Conservation (phyloP, 2,888 invertebrate genomes). For the Pterostichus niger region DNA sequence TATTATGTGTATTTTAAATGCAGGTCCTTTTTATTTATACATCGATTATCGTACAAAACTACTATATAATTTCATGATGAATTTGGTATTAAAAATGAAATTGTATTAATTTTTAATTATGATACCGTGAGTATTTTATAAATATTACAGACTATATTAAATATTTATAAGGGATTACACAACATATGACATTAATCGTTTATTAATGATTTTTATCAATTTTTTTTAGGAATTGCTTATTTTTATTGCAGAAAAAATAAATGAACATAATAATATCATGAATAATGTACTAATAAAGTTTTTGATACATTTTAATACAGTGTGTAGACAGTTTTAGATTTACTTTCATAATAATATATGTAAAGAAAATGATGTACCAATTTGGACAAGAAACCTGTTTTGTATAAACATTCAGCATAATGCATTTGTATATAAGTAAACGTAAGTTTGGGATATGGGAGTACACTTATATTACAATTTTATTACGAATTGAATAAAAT, state of each 20-base stretch:
- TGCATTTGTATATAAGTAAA: slow-evolving; percentile 67
- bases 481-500: slow-evolving; percentile 66
- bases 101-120: slow-evolving; percentile 58
- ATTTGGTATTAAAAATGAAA: slow-evolving; percentile 55
- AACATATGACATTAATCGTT: slow-evolving; percentile 50
- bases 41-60: slow-evolving; percentile 66
- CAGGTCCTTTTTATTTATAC: slow-evolving; percentile 68
- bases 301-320: slow-evolving; percentile 65
- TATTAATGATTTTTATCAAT: slow-evolving; percentile 59
- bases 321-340: slow-evolving; percentile 60
- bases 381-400: slow-evolving; percentile 55
- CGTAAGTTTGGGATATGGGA: slow-evolving; percentile 66
- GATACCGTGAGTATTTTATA: slow-evolving; percentile 64
- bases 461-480: slow-evolving; percentile 66
- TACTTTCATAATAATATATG: slow-evolving; percentile 52
- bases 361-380: slow-evolving; percentile 53
- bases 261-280: slow-evolving; percentile 59
- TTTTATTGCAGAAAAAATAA: slow-evolving; percentile 54
- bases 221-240: slow-evolving; percentile 63
- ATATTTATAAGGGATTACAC: slow-evolving; percentile 53
- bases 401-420: slow-evolving; percentile 65
- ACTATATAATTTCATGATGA: slow-evolving; percentile 64
- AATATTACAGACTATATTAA: slow-evolving; percentile 52
- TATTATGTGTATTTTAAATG: slow-evolving; percentile 66
- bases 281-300: slow-evolving; percentile 66